Conservation (phyloP, 2,797 vertebrate species). For the Danio kyathit region DNA sequence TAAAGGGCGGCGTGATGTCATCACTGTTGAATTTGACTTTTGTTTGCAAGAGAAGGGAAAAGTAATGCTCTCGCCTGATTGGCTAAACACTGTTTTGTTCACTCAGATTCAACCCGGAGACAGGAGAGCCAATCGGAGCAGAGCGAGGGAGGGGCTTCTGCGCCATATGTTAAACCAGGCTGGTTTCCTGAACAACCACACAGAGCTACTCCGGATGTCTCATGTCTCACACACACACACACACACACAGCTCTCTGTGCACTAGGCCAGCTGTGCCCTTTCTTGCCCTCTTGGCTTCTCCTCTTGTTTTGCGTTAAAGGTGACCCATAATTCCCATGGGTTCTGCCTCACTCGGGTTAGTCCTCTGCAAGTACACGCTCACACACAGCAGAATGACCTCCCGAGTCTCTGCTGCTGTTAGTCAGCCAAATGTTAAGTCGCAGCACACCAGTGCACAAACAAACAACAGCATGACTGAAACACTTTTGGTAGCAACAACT, state of each 20-base stretch:
- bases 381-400: constrained; percentile 31
- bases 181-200: constrained; percentile 56
- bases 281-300: constrained; percentile 63
- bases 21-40: constrained; percentile 50
- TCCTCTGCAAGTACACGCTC: not conserved
- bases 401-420: constrained; percentile 37
- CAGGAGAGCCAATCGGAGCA: constrained; percentile 77
- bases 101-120: constrained; percentile 71
- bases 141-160: constrained; percentile 55
- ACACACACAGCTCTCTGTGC: constrained; percentile 37
- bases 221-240: not conserved
- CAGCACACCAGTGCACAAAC: constrained; percentile 29
- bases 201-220: constrained; percentile 51
- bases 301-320: constrained; percentile 36
- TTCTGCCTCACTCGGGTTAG: constrained; percentile 2
- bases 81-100: constrained; percentile 64
- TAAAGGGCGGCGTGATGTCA: constrained; percentile 76
- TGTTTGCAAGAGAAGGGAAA: constrained; percentile 59
- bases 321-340: constrained; percentile 26
- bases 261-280: constrained; percentile 52
- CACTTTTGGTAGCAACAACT: constrained; percentile 6
- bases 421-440: constrained; percentile 51
- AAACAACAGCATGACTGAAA: constrained; percentile 28
- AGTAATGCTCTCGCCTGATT: constrained; percentile 67
- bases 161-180: constrained; percentile 53